Percentiles rank a stretch among this genome's conserved stretches.
phyloP scores from a whole-genome alignment of 92 coral and sea anemone species.

The Bergia sp. region DNA sequence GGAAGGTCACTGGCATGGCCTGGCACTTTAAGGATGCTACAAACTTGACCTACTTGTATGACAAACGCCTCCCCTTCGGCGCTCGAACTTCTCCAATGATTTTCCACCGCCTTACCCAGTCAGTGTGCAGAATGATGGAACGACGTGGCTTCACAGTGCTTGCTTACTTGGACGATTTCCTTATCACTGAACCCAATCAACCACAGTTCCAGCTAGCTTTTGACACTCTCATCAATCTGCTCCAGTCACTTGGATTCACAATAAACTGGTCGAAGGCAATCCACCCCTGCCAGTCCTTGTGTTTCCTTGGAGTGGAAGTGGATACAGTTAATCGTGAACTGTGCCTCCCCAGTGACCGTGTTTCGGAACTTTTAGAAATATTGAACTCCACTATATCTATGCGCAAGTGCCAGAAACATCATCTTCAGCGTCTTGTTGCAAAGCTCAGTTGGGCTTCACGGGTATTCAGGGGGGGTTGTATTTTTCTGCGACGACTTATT shows the following conservation, averaged over 20 bases:
- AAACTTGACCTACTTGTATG: constrained; percentile 34
- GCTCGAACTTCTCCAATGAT: constrained; percentile 36
- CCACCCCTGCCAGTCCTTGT: constrained; percentile 43
- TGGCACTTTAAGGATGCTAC: constrained; percentile 36
- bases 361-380: constrained; percentile 41
- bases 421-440: constrained; percentile 51
- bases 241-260: constrained; percentile 42
- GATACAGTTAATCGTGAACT: constrained; percentile 52
- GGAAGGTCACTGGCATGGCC: constrained; percentile 53
- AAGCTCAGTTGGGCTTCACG: constrained; percentile 56
- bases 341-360: constrained; percentile 41
- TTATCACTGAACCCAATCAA: constrained; percentile 38
- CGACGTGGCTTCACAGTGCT: constrained; percentile 45
- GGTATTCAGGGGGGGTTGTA: constrained; percentile 49
- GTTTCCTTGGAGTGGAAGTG: constrained; percentile 53
- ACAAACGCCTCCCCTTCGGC: constrained; percentile 43
- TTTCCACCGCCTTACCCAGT: constrained; percentile 44
- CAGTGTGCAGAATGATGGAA: constrained; percentile 49
- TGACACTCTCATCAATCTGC: constrained; percentile 33
- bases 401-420: constrained; percentile 44
- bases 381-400: constrained; percentile 18
- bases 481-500: constrained; percentile 51
- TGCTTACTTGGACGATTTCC: constrained; percentile 48
- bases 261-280: constrained; percentile 52
- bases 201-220: constrained; percentile 29